Evolutionary conservation across 2,113 vertebrate genomes (phyloP).

Genomic region (Pelvicachromis taeniatus): DNA sequence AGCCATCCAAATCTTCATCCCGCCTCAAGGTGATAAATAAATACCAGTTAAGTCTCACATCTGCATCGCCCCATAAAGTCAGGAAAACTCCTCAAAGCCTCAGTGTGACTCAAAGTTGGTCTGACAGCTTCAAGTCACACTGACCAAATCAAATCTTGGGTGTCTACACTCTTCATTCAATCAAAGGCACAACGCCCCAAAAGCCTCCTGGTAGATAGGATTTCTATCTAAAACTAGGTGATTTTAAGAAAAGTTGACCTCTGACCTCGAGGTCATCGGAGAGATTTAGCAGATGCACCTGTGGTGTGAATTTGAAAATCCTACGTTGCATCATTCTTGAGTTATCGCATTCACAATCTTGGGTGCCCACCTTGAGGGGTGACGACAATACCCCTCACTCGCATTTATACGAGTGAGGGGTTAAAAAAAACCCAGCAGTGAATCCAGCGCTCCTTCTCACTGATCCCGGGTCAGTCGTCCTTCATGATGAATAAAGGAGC

Average conservation of each 20-base stretch:
- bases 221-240: neutral
- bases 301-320: no score
- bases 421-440: neutral
- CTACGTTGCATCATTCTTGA: no score
- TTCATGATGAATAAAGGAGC: neutral
- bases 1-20: neutral
- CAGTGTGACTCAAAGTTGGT: neutral
- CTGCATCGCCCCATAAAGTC: no score
- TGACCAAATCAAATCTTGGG: neutral
- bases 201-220: neutral
- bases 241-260: neutral
- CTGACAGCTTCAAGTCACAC: neutral
- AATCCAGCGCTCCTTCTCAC: neutral
- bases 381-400: neutral
- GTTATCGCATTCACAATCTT: no score
- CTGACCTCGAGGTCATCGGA: no score
- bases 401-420: neutral
- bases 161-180: neutral
- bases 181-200: neutral
- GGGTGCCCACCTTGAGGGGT: neutral
- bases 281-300: no score
- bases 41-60: neutral
- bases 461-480: neutral
- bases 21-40: accelerated
- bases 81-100: neutral